Evolutionary conservation across 1,140 invertebrate genomes (phyloP), one percentile per base, ranked within the genome.

Genomic region (Phortica variegata): DNA sequence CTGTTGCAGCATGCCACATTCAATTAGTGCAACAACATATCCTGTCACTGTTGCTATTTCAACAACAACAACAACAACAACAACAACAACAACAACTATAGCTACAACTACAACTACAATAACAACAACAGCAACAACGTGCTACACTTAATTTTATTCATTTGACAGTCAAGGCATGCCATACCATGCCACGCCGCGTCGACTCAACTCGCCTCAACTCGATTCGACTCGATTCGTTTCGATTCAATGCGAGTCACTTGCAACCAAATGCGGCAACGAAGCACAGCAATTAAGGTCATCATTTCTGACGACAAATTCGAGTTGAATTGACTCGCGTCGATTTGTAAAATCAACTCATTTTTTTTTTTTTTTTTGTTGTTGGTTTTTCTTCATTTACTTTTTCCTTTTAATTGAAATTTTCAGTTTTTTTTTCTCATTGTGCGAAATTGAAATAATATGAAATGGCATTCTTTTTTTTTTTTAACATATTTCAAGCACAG

Each of bases 11-110:
- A 59, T 68, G 63, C 63, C 63, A 68, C 63, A 68, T 68, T 68
- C 63, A 68, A 68, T 68, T 68, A 68, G 63, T 68, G 63, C 63
- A 68, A 68, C 63, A 68, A 68, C 63, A 68, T 68, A 68, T 68
- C 63, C 63, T 68, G 63, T 57, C 63, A 63, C 42, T 48, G 42
- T 34, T 61, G 47, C 51, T 53, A 31, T 40, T 16, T 29, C 46
- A 26, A 13, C 23, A 17, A 31, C 40, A 37, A 31, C 47, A 53
- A 19, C 13, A 43, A 54, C 61, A 57, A 39, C 47, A 61, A 31
- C 45, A 44, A 43, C 20, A 49, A 45, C 49, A 45, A 18, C 39
- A 57, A 33, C 46, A 47, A 16, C 43, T 26, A 26, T 5, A 26
- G 23, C n/a, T n/a, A n/a, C n/a, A n/a, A n/a, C n/a, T n/a, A 4